Evolutionary conservation across 2,888 invertebrate genomes (phyloP).

Genomic region (Lydus trimaculatus): DNA sequence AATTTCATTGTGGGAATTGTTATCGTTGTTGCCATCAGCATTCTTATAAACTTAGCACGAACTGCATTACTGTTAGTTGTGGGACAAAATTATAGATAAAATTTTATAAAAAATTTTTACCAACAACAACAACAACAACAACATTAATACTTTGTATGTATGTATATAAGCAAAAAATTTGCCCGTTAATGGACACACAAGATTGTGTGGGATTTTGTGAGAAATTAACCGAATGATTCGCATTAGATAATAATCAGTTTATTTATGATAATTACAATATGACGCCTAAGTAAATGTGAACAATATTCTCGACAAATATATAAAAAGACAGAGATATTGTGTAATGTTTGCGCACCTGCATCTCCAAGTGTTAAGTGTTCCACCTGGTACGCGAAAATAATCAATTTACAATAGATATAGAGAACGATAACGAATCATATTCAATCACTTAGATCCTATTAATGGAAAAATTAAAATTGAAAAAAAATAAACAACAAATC

Average conservation of each 20-base stretch:
- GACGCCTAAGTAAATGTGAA: slow-evolving; percentile 7
- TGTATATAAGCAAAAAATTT: slow-evolving; percentile 7
- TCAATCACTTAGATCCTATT: neutral
- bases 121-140: neutral
- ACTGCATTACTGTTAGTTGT: slow-evolving; percentile 11
- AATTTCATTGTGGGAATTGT: slow-evolving; percentile 10
- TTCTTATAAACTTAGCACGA: slow-evolving; percentile 6
- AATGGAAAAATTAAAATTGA: too few relatives aligned
- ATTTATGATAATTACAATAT: slow-evolving; percentile 22
- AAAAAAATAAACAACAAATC: too few relatives aligned
- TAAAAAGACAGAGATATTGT: slow-evolving; percentile 2
- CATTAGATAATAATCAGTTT: slow-evolving; percentile 23
- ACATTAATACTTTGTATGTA: neutral
- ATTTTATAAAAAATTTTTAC: neutral
- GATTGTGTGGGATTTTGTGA: slow-evolving; percentile 16
- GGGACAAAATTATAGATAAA: slow-evolving; percentile 11
- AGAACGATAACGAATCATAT: neutral
- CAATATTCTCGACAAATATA: slow-evolving; percentile 20
- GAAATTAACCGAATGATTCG: slow-evolving; percentile 19
- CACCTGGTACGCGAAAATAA: slow-evolving; percentile 12
- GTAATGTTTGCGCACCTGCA: slow-evolving; percentile 20
- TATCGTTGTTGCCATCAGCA: slow-evolving; percentile 11
- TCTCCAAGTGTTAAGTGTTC: slow-evolving; percentile 4
- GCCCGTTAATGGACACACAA: neutral
- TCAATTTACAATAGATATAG: slow-evolving; percentile 1